A percentile compares a stretch with the other conserved stretches of the same genome.
These are phyloP conservation scores for Cydia pomonella DNA, from an alignment of 1,140 invertebrate species.

Conservation along the genomic window DNA sequence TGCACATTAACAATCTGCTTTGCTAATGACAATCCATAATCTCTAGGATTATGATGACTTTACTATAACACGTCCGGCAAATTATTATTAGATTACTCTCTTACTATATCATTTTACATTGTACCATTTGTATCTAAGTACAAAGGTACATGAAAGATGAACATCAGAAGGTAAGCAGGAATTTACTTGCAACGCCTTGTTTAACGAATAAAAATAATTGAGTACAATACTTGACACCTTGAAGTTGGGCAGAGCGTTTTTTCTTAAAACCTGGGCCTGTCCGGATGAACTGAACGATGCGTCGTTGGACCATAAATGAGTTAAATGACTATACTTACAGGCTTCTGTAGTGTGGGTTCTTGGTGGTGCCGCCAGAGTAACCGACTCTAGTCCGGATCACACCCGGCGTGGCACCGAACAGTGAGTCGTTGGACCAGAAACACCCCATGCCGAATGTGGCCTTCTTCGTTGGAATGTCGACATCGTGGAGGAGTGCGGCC, in stretches of 20 bases:
- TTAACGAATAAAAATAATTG: too few species aligned
- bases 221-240: too few species aligned
- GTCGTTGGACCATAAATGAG: too few species aligned
- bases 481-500: constrained; percentile 72
- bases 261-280: too few species aligned
- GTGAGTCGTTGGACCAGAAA: constrained; percentile 97
- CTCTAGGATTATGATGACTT: background rate
- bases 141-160: too few species aligned
- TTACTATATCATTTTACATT: background rate
- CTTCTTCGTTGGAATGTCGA: constrained; percentile 77
- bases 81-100: background rate
- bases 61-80: background rate
- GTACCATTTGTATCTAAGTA: background rate
- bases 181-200: too few species aligned
- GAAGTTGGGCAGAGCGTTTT: too few species aligned
- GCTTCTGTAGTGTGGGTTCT: constrained; percentile 91
- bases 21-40: background rate
- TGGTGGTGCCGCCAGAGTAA: constrained; percentile 93
- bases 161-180: too few species aligned
- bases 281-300: too few species aligned
- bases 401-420: constrained; percentile 92
- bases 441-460: constrained; percentile 98
- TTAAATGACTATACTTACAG: constrained; percentile 84
- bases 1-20: too few species aligned
- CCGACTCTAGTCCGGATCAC: constrained; percentile 96